Evolutionary conservation across 2,888 invertebrate species (phyloP).

Genomic region (Ornithoptera priamus): DNA sequence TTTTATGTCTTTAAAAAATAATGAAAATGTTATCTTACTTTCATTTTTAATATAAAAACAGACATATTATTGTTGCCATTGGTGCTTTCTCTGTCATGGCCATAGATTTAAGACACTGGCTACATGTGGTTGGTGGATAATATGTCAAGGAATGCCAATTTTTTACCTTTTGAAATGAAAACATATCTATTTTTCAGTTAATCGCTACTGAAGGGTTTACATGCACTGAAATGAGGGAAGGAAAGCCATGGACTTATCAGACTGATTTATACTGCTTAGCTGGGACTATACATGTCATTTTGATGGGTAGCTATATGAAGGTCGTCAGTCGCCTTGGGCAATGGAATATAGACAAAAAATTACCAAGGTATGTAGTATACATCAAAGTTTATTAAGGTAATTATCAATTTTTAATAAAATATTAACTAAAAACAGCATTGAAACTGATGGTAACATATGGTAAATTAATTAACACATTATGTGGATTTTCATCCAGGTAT

Average conservation of each 20-base stretch:
- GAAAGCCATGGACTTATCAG: slow-evolving; percentile 96
- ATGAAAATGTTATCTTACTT: not conserved
- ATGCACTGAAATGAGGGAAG: slow-evolving; percentile 94
- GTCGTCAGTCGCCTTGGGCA: slow-evolving; percentile 82
- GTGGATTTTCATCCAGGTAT: no score
- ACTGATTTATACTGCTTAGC: slow-evolving; percentile 95
- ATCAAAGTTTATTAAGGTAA: not conserved
- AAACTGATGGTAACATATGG: no score
- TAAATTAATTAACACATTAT: no score
- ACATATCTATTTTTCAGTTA: slow-evolving; percentile 61
- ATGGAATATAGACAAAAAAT: slow-evolving; percentile 85
- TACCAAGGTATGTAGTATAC: slow-evolving; percentile 79
- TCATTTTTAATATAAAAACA: no score
- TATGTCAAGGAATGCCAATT: no score
- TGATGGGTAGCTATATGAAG: slow-evolving; percentile 95
- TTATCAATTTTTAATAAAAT: no score
- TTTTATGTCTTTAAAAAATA: not conserved
- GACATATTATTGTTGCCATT: no score
- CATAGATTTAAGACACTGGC: no score
- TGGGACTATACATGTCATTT: slow-evolving; percentile 91
- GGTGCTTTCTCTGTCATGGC: no score
- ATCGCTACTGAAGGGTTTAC: slow-evolving; percentile 89
- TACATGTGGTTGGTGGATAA: no score
- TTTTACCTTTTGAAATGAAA: not conserved
- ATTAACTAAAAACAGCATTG: no score